A percentile compares a stretch with the other conserved stretches of the same genome.
These are phyloP conservation scores for Pseudobourletiella spinata DNA, from an alignment of 1,140 invertebrate genomes.

Conservation along the genomic window DNA sequence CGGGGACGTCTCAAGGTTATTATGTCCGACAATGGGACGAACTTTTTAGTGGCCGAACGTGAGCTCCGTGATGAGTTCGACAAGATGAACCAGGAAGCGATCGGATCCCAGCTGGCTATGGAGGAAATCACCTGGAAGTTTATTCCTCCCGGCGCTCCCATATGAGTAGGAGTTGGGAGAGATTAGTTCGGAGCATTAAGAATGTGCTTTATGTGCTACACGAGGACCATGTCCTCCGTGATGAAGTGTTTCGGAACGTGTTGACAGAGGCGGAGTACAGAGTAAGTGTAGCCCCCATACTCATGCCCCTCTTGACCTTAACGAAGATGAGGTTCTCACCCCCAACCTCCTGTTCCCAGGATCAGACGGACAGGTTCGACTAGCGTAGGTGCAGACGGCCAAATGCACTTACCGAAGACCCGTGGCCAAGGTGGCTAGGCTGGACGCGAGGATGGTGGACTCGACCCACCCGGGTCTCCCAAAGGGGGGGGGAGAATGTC, in stretches of 20 bases:
- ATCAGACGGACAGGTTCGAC: no score
- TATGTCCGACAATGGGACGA: conserved; percentile 37
- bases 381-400: no score
- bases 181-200: conserved; percentile 19
- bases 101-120: not conserved
- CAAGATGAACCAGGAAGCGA: not conserved
- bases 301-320: no score
- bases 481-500: not conserved
- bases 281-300: no score
- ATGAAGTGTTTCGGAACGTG: no score
- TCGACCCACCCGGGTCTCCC: not conserved
- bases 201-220: not conserved
- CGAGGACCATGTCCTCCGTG: not conserved
- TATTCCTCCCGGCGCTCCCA: conserved; percentile 30
- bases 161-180: conserved; percentile 36
- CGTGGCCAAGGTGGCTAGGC: no score
- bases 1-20: conserved; percentile 31
- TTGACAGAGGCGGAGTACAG: no score
- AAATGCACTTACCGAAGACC: no score
- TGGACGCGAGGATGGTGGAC: not conserved
- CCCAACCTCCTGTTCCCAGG: no score
- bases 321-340: not conserved
- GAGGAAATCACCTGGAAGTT: conserved; percentile 32
- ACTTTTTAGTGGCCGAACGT: conserved; percentile 28
- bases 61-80: conserved; percentile 6